Evolutionary conservation across 1,140 invertebrate species (phyloP), one percentile per base, ranked within the genome.

Genomic region (Drosophila lini): DNA sequence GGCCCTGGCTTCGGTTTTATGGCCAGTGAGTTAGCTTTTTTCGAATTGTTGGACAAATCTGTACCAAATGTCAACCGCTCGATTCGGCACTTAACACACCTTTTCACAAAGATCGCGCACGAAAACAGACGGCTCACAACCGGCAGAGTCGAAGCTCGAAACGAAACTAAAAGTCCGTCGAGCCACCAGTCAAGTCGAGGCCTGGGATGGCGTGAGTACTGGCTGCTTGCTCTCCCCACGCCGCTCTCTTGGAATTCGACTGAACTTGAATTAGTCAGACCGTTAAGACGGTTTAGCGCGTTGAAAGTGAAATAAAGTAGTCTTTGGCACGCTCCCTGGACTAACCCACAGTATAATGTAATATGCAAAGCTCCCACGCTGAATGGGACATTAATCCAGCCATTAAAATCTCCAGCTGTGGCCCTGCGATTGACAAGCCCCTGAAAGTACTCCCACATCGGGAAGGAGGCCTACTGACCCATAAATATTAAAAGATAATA

Each of bases 191-290:
- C 38, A 38, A 67, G 45, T 57, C 62, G 42, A 59, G 52, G 34
- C 52, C 50, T 64, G 57, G 50, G 57, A 38, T 45, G 34, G 73
- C 63, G 62, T 68, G 48, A 57, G 48, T 22, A 52, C 25, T 50
- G 36, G 40, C 32, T 52, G 31, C 34, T 38, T 41, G 41, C 34
- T 64, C 62, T 53, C 71, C 60, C 57, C 57, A 62, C 15, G 42
- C 6, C 52, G 13, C 78, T 74, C 42, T 63, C 77, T 76, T 63
- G 47, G 55, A 67, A 74, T 78, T 69, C 74, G 67, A 74, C 61
- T 86, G 83, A 86, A 88, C 82, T 86, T 86, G 82, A 88, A 88
- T 88, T 88, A 86, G 82, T 86, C 82, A 82, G 71, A 61, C 40
- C 22, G 52, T 62, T 58, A 59, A 65, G 62, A 65, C 61, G 57